Evolutionary conservation across 2,888 invertebrate genomes (phyloP), one percentile per base, ranked within the genome.

Genomic region (Troides aeacus): DNA sequence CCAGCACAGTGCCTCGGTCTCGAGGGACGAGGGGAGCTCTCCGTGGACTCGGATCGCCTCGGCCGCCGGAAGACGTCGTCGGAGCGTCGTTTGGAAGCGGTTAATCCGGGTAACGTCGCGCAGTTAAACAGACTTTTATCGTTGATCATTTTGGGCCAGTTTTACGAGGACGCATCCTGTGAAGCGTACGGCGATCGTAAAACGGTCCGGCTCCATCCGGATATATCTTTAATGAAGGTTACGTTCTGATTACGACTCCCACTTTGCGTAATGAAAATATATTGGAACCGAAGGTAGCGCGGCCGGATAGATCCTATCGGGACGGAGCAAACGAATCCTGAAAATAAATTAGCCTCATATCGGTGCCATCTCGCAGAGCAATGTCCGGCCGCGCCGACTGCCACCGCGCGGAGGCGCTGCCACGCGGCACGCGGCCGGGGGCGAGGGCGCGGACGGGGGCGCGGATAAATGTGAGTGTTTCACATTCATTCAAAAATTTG

Each of bases 131-230:
- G 6, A 62, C 58, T 46, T 69, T 69, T 65, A 69, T 65, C 62
- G 62, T 65, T 65, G 65, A 65, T 66, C 62, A 65, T 62, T 62
- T 61, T 62, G 64, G 62, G 57, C 57, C 65, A 65, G 57, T 65
- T 65, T 65, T 65, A 69, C 23, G 50, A 50, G 62, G 46, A 61
- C 65, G 62, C 62, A 65, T 69, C 65, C 65, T 69, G 64, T 53
- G 64, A 68, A 60, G 68, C 64, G 68, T 60, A 64, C 59, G 64
- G 59, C 39, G 68, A 61, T 68, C 64, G 64, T 68, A 68, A 68
- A 68, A 39, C 39, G n/a, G n/a, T n/a, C 64, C 63, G 23, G 18
- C 60, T 53, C 68, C 42, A 39, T 23, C n/a, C 36, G 39, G 18
- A 68, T 60, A 59, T 63, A 60, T 64, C 59, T 68, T 36, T 64